Conservation (phyloP, 2,797 vertebrate genomes). For the Channallabes apus region DNA sequence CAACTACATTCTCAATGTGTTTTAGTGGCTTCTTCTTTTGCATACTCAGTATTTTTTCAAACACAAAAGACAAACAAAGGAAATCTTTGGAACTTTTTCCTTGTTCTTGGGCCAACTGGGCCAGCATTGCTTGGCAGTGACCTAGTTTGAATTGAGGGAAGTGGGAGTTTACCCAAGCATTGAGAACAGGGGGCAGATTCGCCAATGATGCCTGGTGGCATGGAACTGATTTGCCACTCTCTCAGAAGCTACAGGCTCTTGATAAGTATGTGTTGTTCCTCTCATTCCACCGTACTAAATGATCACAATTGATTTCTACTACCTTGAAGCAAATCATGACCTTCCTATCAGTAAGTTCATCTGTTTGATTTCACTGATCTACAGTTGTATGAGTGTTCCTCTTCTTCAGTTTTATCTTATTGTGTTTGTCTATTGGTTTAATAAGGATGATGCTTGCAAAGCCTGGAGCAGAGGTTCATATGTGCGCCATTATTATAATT, state of each 20-base stretch:
- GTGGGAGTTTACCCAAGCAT: constrained; percentile 56
- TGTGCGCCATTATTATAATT: background rate
- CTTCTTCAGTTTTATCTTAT: background rate
- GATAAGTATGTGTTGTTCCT: background rate
- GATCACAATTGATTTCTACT: background rate
- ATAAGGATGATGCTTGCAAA: background rate
- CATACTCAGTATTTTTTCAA: constrained; percentile 40
- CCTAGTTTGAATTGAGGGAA: constrained; percentile 63
- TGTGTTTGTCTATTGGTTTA: background rate
- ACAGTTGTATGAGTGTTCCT: background rate
- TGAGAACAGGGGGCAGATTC: constrained; percentile 68
- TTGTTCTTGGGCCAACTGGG: constrained; percentile 53
- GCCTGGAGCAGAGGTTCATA: background rate
- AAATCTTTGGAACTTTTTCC: constrained; percentile 44
- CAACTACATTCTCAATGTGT: background rate
- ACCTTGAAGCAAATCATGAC: background rate
- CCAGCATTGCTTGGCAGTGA: constrained; percentile 66
- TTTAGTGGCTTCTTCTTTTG: background rate
- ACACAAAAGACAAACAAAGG: background rate
- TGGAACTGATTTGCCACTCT: constrained; percentile 7
- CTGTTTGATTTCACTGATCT: background rate
- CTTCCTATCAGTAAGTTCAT: background rate
- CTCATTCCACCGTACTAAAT: background rate
- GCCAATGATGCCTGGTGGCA: constrained; percentile 11
- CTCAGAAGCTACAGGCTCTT: constrained; percentile 12